These are phyloP conservation scores for Chionomys nivalis DNA, from an alignment of 2,113 vertebrate species.

Conservation along the genomic window DNA sequence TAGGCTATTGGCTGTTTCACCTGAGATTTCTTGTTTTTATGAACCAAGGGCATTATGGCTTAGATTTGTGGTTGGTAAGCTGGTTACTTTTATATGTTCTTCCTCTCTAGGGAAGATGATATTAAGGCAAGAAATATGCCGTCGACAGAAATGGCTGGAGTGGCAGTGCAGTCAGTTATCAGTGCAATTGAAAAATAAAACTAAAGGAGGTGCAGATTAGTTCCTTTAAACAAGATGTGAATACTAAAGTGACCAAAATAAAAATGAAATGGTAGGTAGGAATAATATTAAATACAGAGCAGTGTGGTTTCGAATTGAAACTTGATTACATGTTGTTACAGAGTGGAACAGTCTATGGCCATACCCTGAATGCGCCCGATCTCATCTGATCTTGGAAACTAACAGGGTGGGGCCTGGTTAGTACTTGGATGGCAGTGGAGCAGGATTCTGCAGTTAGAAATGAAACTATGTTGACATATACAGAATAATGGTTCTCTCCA, in stretches of 20 bases:
- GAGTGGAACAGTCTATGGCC: neutral
- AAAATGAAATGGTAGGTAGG: slow-evolving; percentile 11
- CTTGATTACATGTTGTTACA: neutral
- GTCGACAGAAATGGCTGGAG: neutral
- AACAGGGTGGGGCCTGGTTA: too few relatives aligned
- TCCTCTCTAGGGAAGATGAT: slow-evolving; percentile 47
- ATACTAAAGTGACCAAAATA: neutral
- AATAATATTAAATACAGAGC: neutral
- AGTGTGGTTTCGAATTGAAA: neutral
- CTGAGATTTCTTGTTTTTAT: slow-evolving; percentile 47
- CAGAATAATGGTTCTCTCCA: neutral
- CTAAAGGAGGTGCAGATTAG: slow-evolving; percentile 21
- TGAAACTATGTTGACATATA: slow-evolving; percentile 27
- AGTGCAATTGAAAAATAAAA: slow-evolving; percentile 32
- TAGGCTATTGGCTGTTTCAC: neutral
- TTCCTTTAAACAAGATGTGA: slow-evolving; percentile 12
- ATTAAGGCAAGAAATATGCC: neutral
- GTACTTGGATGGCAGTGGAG: neutral
- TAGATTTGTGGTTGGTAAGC: slow-evolving; percentile 45
- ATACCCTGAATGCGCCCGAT: too few relatives aligned
- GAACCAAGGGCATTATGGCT: neutral
- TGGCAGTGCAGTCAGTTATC: slow-evolving; percentile 40
- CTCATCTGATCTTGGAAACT: too few relatives aligned
- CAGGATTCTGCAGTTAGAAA: slow-evolving; percentile 42
- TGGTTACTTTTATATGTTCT: slow-evolving; percentile 44